Evolutionary conservation across 2,797 vertebrate species (phyloP).

Genomic region (Malurus leucopterus): DNA sequence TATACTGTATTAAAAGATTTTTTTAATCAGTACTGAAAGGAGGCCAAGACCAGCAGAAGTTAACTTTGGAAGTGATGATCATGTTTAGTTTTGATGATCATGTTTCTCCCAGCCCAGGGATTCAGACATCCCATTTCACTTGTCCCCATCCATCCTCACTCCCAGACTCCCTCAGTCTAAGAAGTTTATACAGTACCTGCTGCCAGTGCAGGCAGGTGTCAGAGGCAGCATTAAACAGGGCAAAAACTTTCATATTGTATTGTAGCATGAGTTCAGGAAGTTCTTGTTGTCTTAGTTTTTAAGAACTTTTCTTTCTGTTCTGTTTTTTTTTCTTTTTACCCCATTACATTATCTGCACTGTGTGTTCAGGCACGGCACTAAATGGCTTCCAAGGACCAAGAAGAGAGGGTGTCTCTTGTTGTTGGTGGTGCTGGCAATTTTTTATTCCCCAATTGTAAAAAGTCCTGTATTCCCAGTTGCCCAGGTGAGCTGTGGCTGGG

Average conservation of each 20-base stretch:
- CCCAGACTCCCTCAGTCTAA: accelerated
- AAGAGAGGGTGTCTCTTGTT: accelerated
- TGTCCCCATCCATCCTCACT: background rate
- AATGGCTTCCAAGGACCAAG: accelerated
- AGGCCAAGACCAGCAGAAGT: background rate
- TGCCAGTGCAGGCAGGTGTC: background rate
- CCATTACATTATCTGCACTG: background rate
- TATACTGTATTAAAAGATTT: background rate
- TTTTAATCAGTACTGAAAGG: background rate
- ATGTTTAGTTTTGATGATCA: background rate
- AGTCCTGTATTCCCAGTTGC: background rate
- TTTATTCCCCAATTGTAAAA: background rate
- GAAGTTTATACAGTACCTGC: background rate
- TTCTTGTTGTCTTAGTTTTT: background rate
- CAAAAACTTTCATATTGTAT: background rate
- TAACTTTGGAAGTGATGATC: background rate
- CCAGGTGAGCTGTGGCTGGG: background rate
- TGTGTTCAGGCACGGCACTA: background rate
- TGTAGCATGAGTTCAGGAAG: background rate
- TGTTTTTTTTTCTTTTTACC: too few relatives aligned
- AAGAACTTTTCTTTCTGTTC: background rate
- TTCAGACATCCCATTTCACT: background rate
- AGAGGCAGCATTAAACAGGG: background rate
- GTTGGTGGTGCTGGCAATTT: background rate
- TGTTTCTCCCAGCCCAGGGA: background rate